Base-by-base conservation (phyloP, 2,888 invertebrate genomes). In the Habroteleia sp. region DNA sequence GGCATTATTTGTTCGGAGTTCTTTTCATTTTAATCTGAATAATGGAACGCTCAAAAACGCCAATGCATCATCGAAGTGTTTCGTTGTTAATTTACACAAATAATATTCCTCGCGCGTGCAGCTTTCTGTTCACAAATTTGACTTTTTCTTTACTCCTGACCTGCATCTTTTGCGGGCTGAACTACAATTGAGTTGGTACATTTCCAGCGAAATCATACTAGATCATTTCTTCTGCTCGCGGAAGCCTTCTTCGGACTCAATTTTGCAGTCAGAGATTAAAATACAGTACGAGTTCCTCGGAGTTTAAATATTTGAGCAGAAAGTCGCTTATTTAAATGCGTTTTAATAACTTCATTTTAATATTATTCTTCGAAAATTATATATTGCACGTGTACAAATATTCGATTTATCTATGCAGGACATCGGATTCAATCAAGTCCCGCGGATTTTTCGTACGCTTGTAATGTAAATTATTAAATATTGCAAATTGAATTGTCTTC, bases 131-230 rank as follows among this genome's bases (percentile, higher is more conserved):
- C 35, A 66, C 54, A 66, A 54, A 44, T 46, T 56, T 54, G 66
- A 66, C 54, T 66, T 66, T 20, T 35, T 42, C 54, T 65, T 65
- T 44, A 65, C 44, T 54, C 37, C 37, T 66, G 54, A 54, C 46
- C 46, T 46, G 66, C 35, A 54, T 63, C 50, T 63, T 66, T 54
- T 37, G 46, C 54, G 13, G 54, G 17, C 29, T 27, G 66, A 66
- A 46, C 54, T 44, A 54, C 39, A 66, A 66, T 46, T 54, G 54
- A 66, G 54, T 66, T 66, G 66, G 66, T 66, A 46, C 54, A 16
- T 23, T 54, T 66, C 66, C 66, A 66, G 37, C 44, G 11, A 39
- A 54, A 66, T 54, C 66, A 23, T 35, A 39, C 37, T 46, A 10
- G 41, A 33, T 54, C 37, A 39, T 42, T 54, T 17, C 33, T 48